Conservation (phyloP, 1,140 invertebrate genomes). For the Araneus ventricosus region DNA sequence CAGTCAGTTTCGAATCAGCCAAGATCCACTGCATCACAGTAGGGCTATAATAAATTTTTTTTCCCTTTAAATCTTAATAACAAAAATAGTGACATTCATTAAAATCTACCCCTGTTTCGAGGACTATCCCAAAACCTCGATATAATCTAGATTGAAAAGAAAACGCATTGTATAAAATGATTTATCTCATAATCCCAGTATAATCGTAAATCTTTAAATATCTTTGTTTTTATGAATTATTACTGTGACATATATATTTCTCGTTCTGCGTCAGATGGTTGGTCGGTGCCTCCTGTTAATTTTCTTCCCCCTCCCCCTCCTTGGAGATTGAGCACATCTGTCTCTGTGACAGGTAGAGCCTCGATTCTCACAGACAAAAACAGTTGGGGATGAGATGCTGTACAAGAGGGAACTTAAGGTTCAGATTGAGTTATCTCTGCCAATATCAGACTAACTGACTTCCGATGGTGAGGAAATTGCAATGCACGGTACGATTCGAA, state of each 20-base stretch:
- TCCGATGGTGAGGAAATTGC: neutral
- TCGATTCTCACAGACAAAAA: slow-evolving; percentile 32
- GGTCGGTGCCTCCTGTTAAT: no score
- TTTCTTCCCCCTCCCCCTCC: neutral
- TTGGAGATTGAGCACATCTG: neutral
- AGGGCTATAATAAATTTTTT: no score
- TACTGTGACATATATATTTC: neutral
- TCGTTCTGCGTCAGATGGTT: slow-evolving; percentile 2
- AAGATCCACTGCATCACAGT: no score
- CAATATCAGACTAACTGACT: neutral
- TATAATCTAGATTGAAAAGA: neutral
- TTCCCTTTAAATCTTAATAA: no score
- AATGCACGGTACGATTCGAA: no score
- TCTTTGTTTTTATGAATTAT: slow-evolving; percentile 10
- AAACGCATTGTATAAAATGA: neutral
- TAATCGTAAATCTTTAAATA: neutral
- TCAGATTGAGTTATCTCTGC: neutral
- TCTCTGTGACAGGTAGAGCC: slow-evolving; percentile 51
- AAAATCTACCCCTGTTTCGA: no score
- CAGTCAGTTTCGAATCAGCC: no score
- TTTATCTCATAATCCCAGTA: neutral
- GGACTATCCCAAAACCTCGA: no score
- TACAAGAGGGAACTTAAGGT: neutral
- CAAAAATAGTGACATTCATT: no score
- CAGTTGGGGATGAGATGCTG: neutral